Base-by-base conservation (phyloP, 2,797 vertebrate genomes). In the Sebastes diaconus region DNA sequence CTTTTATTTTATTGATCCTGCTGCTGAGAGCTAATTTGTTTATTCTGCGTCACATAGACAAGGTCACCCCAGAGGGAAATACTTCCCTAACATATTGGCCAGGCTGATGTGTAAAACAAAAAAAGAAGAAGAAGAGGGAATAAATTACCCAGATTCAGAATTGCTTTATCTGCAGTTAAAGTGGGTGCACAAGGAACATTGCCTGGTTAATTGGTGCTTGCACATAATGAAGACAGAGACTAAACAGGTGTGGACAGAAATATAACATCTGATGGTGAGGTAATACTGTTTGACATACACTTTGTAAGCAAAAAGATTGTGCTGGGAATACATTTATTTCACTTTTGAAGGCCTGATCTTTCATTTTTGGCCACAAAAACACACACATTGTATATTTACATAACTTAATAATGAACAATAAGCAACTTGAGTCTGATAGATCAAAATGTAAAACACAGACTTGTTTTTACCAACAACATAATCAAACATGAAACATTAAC, bases 1-100 rank as follows among this genome's bases (percentile, higher is more conserved):
- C 14, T 52, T 70, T 11, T 39, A 60, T 71, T 83, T 85, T 77
- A 77, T 68, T 64, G 64, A 74, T 74, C 61, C 24, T 71, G 61
- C 64, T 66, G 61, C 77, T 66, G 10, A 32, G 18, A 36, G 65
- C 32, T 68, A 27, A 66, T 81, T 69, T 79, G 77, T 72, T 83
- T 77, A 68, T 69, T 78, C n/a, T 61, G 27, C 70, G 72, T 80
- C 46, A 68, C 12, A 75, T 25, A 18, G 30, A 73, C 36, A 81
- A 83, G 75, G 78, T 84, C 59, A 81, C 16, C 14, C 11, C 30
- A 29, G 57, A 54, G 24, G 32, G n/a, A 66, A 68, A 32, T 25
- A 18, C 18, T 30, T n/a, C 5, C 4, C 0, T 18, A 32, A 60
- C 4, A 42, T 36, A 14, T 24, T 59, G 46, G 8, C 55, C 16